A percentile compares a stretch with the other conserved stretches of the same genome.
Evolutionary conservation across 2,113 vertebrate species (phyloP).

Genomic region (Phrynosoma blainvillii): DNA sequence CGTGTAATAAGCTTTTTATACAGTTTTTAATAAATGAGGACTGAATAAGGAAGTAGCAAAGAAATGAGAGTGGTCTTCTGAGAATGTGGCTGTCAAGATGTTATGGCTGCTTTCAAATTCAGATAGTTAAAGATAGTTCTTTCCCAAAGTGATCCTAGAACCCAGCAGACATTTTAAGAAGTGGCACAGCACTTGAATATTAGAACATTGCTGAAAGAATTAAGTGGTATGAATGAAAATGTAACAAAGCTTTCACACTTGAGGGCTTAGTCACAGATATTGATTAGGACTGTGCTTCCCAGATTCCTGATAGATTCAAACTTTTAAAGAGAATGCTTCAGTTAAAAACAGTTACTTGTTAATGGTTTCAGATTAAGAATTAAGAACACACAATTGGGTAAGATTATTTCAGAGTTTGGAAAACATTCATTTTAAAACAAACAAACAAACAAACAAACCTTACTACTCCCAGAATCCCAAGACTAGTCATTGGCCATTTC

Average conservation of each 20-base stretch:
- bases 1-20: slow-evolving; percentile 66
- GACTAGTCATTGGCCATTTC: no score
- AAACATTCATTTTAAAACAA: no score
- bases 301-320: not conserved
- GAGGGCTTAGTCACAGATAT: not conserved
- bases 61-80: slow-evolving; percentile 58
- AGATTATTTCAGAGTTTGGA: no score
- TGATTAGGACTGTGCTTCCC: not conserved
- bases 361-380: not conserved
- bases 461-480: no score
- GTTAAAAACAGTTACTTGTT: not conserved
- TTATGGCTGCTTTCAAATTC: slow-evolving; percentile 63
- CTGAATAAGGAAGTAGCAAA: slow-evolving; percentile 56
- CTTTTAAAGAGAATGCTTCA: not conserved
- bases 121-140: slow-evolving; percentile 62
- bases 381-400: no score
- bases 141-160: slow-evolving; percentile 57
- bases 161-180: slow-evolving; percentile 41
- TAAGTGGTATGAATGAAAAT: slow-evolving; percentile 22
- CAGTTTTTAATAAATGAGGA: slow-evolving; percentile 63
- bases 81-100: slow-evolving; percentile 61
- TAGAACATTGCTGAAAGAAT: slow-evolving; percentile 36
- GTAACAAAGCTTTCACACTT: fast-evolving
- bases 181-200: slow-evolving; percentile 23
- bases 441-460: no score